These are phyloP conservation scores for Porites australiensis DNA, from an alignment of 64 coral and sea anemone species.

Conservation along the genomic window DNA sequence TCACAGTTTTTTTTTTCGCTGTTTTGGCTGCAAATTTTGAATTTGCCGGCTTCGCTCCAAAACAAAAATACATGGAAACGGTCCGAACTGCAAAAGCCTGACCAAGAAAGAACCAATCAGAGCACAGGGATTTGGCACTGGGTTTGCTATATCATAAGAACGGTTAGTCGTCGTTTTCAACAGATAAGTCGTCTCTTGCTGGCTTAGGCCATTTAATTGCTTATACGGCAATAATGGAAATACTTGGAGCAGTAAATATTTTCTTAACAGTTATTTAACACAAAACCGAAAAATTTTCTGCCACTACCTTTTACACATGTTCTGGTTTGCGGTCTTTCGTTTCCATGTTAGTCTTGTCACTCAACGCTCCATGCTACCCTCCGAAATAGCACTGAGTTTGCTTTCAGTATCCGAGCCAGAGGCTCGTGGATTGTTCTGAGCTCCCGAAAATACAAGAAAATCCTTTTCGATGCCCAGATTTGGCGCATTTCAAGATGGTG, in stretches of 20 bases:
- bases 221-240: conserved; percentile 17
- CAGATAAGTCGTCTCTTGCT: conserved; percentile 11
- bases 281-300: background rate
- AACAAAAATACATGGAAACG: too few species aligned
- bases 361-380: conserved; percentile 7
- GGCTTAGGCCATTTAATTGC: conserved; percentile 21
- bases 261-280: conserved; percentile 20
- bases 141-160: background rate
- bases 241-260: conserved; percentile 38
- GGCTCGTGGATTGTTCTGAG: background rate
- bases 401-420: background rate
- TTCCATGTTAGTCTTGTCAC: conserved; percentile 20
- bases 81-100: too few species aligned
- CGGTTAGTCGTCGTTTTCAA: conserved; percentile 7
- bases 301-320: background rate
- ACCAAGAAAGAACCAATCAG: too few species aligned
- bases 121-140: too few species aligned
- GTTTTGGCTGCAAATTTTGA: too few species aligned
- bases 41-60: too few species aligned
- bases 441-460: conserved; percentile 2
- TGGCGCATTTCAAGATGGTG: conserved; percentile 16
- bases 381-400: background rate
- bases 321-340: conserved; percentile 2
- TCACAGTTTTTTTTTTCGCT: too few species aligned
- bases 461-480: background rate